Percentiles rank a stretch among this genome's conserved stretches.
These are phyloP conservation scores for Napeogenes sylphis DNA, from an alignment of 2,888 invertebrate species.

Conservation along the genomic window DNA sequence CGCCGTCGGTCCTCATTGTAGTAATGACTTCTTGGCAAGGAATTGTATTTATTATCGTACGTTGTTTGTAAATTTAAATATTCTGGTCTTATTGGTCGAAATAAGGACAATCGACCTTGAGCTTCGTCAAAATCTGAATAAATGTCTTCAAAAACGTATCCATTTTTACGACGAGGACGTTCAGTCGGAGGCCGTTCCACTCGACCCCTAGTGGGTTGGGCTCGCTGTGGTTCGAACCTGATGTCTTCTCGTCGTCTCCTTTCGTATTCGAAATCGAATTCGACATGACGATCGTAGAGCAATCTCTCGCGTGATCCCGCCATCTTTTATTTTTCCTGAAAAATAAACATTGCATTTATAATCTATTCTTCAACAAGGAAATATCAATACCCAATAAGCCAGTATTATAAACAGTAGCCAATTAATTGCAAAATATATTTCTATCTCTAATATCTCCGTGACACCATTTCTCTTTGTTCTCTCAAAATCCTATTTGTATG, in stretches of 20 bases:
- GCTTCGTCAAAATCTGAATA: constrained; percentile 73
- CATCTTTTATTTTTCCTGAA: constrained; percentile 61
- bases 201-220: constrained; percentile 29
- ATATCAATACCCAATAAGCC: too few species aligned
- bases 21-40: constrained; percentile 64
- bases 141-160: constrained; percentile 72
- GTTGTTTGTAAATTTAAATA: constrained; percentile 65
- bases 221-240: constrained; percentile 30
- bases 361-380: too few species aligned
- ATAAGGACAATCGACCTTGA: constrained; percentile 67
- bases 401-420: too few species aligned
- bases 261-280: constrained; percentile 54
- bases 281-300: constrained; percentile 60
- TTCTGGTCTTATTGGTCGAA: constrained; percentile 71
- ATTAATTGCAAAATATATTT: too few species aligned
- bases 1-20: constrained; percentile 57
- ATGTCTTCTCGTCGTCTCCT: constrained; percentile 46
- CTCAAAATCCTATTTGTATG: constrained; percentile 9
- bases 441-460: not conserved
- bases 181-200: constrained; percentile 42
- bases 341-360: constrained; percentile 49
- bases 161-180: constrained; percentile 62
- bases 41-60: constrained; percentile 66
- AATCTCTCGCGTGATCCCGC: constrained; percentile 68
- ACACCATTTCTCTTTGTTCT: not conserved